phyloP scores from a whole-genome alignment of 2,888 invertebrate species.

The Anoncus sp. region DNA sequence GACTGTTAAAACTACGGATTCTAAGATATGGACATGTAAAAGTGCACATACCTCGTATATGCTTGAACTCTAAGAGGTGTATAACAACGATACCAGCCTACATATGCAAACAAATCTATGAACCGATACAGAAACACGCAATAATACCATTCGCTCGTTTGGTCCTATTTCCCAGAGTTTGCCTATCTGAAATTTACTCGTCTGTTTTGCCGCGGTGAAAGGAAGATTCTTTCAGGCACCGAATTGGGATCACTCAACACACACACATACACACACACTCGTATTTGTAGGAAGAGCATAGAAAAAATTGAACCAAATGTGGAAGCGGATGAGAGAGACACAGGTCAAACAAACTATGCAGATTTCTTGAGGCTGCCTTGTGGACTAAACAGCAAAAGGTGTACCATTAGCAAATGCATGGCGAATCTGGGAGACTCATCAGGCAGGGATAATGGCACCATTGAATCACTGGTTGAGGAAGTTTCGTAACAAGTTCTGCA shows the following conservation, averaged over 20 bases:
- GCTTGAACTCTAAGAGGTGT: neutral
- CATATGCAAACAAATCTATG: neutral
- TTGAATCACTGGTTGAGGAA: too few relatives aligned
- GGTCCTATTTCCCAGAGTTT: slow-evolving; percentile 30
- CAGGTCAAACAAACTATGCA: slow-evolving; percentile 19
- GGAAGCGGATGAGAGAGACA: slow-evolving; percentile 27
- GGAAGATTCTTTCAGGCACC: slow-evolving; percentile 28
- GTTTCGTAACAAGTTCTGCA: too few relatives aligned
- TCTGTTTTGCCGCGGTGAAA: slow-evolving; percentile 36
- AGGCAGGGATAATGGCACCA: too few relatives aligned
- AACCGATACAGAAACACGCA: slow-evolving; percentile 24
- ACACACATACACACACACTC: neutral
- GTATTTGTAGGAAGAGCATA: neutral
- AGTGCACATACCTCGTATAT: neutral
- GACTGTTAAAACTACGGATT: slow-evolving; percentile 40
- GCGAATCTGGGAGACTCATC: too few relatives aligned
- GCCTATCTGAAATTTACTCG: slow-evolving; percentile 7
- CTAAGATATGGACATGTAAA: slow-evolving; percentile 27
- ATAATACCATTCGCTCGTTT: slow-evolving; percentile 33
- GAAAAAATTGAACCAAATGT: slow-evolving; percentile 30
- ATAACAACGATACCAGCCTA: slow-evolving; percentile 3
- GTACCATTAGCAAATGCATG: too few relatives aligned
- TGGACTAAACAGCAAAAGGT: too few relatives aligned
- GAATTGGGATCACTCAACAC: slow-evolving; percentile 7
- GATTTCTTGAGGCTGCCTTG: too few relatives aligned